Conservation (phyloP, 2,888 invertebrate genomes). For the Siphlonurus alternatus region DNA sequence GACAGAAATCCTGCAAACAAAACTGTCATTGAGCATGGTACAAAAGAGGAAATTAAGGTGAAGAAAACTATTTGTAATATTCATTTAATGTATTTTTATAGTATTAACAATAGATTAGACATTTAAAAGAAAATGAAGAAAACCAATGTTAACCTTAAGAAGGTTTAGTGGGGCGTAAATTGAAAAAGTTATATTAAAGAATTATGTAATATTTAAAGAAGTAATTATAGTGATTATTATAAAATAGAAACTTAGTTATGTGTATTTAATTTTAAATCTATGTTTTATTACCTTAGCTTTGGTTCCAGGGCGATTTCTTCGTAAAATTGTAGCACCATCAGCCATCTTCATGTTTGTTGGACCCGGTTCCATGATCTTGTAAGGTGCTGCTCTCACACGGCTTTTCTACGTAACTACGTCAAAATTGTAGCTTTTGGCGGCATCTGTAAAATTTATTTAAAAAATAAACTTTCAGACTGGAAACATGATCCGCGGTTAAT, state of each 20-base stretch:
- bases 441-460: too few species aligned
- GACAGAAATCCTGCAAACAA: slow-evolving; percentile 69
- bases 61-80: neutral
- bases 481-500: too few species aligned
- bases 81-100: too few species aligned
- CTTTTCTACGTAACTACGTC: too few species aligned
- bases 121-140: too few species aligned
- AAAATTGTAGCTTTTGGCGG: too few species aligned
- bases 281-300: slow-evolving; percentile 56
- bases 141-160: too few species aligned
- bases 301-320: slow-evolving; percentile 83
- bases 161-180: too few species aligned
- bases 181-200: too few species aligned
- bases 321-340: slow-evolving; percentile 60
- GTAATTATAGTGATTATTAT: neutral
- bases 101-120: too few species aligned
- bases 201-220: neutral
- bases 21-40: too few species aligned
- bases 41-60: neutral
- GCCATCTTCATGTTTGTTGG: slow-evolving; percentile 54
- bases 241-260: neutral
- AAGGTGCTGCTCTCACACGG: neutral
- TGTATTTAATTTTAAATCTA: neutral
- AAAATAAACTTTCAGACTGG: too few species aligned
- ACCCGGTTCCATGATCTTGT: neutral